Evolutionary conservation across 2,888 invertebrate species (phyloP), one percentile per base, ranked within the genome.

Genomic region (Drosophila glabriapex): DNA sequence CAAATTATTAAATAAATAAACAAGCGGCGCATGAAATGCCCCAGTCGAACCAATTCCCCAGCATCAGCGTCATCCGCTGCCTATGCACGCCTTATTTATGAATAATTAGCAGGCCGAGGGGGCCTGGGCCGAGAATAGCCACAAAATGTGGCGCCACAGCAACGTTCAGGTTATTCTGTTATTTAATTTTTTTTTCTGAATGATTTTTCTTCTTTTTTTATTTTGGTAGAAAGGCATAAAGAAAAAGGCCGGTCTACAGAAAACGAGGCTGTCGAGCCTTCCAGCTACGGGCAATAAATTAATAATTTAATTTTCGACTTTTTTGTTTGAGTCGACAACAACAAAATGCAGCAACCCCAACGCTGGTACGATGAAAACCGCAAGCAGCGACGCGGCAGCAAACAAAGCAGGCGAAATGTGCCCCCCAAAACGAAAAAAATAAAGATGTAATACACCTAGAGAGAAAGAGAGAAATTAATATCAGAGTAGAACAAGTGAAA

Each of bases 251-350:
- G 72, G 60, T 43, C 70, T 65, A 76, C 73, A 68, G 80, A 70
- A 73, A 73, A 69, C 22, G 62, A 49, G 46, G 60, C 64, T 37
- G 52, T 31, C 59, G 65, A 50, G 41, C 68, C 68, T 66, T 66
- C 61, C 46, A 69, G 82, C 82, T 78, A 76, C 74, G 73, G 76
- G 88, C 88, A 89, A 90, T 91, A 91, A 90, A 91, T 91, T 91
- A 91, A 91, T 90, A 91, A 90, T 90, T 90, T 91, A 87, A 91
- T 90, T 90, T 91, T 91, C 84, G 80, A 89, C 91, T 86, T 89
- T 91, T 91, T 89, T 90, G 79, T 78, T 86, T 81, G 83, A 74
- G 67, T 62, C 77, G 50, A 68, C 73, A 72, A 64, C 72, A 76
- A 56, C 53, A 33, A 56, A 89, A 66, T 83, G 86, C 80, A 78